A percentile compares a stretch with the other conserved stretches of the same genome.
Evolutionary conservation across 2,888 invertebrate species (phyloP).

Genomic region (Hirtodrosophila trivittata): DNA sequence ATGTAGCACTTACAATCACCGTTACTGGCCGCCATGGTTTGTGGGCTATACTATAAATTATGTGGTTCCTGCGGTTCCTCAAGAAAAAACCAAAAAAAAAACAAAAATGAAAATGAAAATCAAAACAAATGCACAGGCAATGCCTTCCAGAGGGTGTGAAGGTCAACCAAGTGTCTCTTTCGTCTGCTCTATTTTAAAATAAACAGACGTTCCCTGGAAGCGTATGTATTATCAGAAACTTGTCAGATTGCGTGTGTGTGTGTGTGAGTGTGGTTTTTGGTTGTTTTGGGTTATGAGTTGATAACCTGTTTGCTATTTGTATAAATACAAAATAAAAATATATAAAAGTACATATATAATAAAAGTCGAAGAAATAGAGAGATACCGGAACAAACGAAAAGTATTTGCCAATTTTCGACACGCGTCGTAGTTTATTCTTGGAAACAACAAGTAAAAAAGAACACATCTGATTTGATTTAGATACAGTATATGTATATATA

Average conservation of each 20-base stretch:
- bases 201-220: constrained; percentile 36
- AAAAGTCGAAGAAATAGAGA: constrained; percentile 6
- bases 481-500: constrained; percentile 17
- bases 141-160: constrained; percentile 40
- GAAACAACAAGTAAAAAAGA: constrained; percentile 31
- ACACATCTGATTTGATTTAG: constrained; percentile 46
- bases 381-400: constrained; percentile 41
- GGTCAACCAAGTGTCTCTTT: constrained; percentile 37
- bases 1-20: constrained; percentile 67
- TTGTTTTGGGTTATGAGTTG: constrained; percentile 45
- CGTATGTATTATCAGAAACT: constrained; percentile 62
- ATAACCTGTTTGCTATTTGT: constrained; percentile 62
- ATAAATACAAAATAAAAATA: constrained; percentile 2
- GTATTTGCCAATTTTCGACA: constrained; percentile 43
- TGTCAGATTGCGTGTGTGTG: constrained; percentile 29
- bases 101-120: constrained; percentile 4
- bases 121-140: constrained; percentile 24
- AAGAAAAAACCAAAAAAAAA: constrained; percentile 44
- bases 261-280: constrained; percentile 19
- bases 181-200: background rate
- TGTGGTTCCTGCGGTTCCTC: constrained; percentile 69
- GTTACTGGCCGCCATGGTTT: constrained; percentile 64
- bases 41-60: constrained; percentile 38
- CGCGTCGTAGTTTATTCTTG: constrained; percentile 66
- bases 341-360: constrained; percentile 5